These are phyloP conservation scores for Rhogogaster chlorosoma DNA, from an alignment of 2,888 invertebrate genomes.

Conservation along the genomic window DNA sequence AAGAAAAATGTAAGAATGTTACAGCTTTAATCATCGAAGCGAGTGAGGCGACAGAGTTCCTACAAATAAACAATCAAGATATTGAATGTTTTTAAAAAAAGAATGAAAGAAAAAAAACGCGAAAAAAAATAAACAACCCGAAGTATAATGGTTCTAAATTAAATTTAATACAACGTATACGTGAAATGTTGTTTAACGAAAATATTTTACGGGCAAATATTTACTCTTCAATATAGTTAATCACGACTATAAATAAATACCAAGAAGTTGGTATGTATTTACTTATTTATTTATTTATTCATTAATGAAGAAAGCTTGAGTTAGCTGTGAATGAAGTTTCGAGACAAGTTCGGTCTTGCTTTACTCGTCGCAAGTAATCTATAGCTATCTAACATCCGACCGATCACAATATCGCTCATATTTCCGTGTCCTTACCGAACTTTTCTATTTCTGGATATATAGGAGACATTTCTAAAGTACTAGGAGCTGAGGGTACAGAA, in stretches of 20 bases:
- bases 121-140: neutral
- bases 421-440: constrained; percentile 91
- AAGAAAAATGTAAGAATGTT: neutral
- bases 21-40: constrained; percentile 6
- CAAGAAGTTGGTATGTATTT: neutral
- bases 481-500: constrained; percentile 88
- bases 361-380: constrained; percentile 35
- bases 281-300: neutral
- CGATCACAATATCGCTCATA: constrained; percentile 80
- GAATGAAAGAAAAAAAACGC: no score
- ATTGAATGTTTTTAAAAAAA: neutral
- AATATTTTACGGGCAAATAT: neutral
- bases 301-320: constrained; percentile 20
- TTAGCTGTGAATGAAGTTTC: neutral
- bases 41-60: constrained; percentile 26
- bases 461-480: constrained; percentile 92
- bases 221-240: neutral
- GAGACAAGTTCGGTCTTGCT: neutral
- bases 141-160: neutral
- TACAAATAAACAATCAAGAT: neutral
- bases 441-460: constrained; percentile 90
- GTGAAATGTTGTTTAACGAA: neutral
- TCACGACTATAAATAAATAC: neutral
- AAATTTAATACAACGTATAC: neutral
- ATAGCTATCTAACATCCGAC: neutral